Evolutionary conservation across 1,140 invertebrate genomes (phyloP).

Genomic region (Glossosoma conforme): DNA sequence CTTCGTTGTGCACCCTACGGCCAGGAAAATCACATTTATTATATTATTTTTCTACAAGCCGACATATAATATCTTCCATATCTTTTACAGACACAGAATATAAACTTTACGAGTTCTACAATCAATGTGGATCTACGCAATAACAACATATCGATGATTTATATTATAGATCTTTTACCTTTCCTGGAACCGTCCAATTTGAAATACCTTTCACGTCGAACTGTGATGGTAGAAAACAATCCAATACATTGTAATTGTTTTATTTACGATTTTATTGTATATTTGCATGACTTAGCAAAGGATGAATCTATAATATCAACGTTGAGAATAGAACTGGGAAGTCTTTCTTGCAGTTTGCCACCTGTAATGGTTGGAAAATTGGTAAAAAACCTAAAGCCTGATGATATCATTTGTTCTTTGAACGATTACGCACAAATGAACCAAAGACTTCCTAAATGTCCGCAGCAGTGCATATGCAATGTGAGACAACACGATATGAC

Average conservation of each 20-base stretch:
- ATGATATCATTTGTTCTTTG: slow-evolving; percentile 40
- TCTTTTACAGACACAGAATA: slow-evolving; percentile 39
- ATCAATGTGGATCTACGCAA: slow-evolving; percentile 45
- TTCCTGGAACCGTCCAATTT: too few species aligned
- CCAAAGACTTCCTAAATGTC: slow-evolving; percentile 40
- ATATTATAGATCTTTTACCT: too few species aligned
- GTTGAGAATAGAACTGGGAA: slow-evolving; percentile 39
- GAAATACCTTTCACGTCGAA: slow-evolving; percentile 31
- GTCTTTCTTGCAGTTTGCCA: slow-evolving; percentile 41
- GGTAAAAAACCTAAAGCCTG: slow-evolving; percentile 35
- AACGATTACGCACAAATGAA: slow-evolving; percentile 30
- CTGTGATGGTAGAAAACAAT: slow-evolving; percentile 54
- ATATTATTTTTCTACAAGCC: too few species aligned
- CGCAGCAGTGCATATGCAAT: slow-evolving; percentile 46
- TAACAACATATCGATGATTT: slow-evolving; percentile 51
- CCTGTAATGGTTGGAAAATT: slow-evolving; percentile 28
- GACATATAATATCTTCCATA: slow-evolving; percentile 30
- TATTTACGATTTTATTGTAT: slow-evolving; percentile 50
- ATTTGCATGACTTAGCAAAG: slow-evolving; percentile 39
- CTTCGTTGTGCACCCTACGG: too few species aligned
- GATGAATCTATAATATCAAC: slow-evolving; percentile 35
- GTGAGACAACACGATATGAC: slow-evolving; percentile 41
- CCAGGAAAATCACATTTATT: too few species aligned
- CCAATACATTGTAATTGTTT: slow-evolving; percentile 63
- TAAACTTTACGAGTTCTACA: slow-evolving; percentile 39